Percentiles rank a stretch among this genome's conserved stretches.
Conservation (phyloP, 2,113 vertebrate species). For the Nothoprocta pentlandii region DNA sequence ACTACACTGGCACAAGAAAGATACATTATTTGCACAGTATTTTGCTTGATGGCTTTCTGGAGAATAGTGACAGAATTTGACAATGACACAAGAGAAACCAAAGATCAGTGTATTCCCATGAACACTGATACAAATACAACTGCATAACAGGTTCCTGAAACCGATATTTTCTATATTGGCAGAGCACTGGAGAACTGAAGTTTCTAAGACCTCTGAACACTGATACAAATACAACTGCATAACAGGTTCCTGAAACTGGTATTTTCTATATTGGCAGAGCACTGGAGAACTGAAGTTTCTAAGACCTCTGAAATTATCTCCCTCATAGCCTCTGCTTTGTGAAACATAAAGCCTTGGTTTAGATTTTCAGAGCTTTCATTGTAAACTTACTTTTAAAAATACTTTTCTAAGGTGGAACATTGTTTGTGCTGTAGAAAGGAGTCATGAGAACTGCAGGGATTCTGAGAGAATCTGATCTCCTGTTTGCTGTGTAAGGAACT, state of each 20-base stretch:
- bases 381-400: neutral
- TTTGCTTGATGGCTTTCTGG: neutral
- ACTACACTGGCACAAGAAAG: neutral
- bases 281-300: neutral
- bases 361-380: neutral
- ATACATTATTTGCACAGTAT: neutral
- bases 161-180: neutral
- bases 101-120: neutral
- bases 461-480: neutral
- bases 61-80: neutral
- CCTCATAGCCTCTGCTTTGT: neutral
- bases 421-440: neutral
- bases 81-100: neutral
- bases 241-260: neutral
- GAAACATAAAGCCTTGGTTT: neutral
- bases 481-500: neutral
- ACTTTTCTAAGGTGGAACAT: neutral
- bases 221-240: neutral
- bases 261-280: neutral
- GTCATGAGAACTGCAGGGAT: neutral
- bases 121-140: neutral
- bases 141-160: neutral
- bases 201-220: neutral
- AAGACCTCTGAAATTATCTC: neutral
- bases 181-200: neutral